Base-by-base conservation (phyloP, 2,797 vertebrate genomes). In the Melanitta fusca region DNA sequence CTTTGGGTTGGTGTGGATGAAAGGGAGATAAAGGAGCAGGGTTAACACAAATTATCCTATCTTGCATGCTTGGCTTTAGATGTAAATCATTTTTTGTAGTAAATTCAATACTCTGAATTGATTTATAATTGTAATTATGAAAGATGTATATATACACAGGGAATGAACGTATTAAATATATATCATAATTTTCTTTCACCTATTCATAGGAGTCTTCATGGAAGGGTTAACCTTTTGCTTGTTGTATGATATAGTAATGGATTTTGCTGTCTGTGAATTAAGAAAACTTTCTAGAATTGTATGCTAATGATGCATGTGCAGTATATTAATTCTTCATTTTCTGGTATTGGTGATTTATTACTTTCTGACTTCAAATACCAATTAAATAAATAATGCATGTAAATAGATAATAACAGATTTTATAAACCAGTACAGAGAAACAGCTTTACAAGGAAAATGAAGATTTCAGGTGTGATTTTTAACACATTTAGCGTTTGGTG, bases 381-480 rank as follows among this genome's bases (percentile, higher is more conserved):
- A 58, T 97, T 93, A 91, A 96, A 88, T 95, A 91, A 90, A 61
- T 90, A 91, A 90, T 79, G 11, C 39, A 39, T 39, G 13, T 39
- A 94, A 85, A 79, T 82, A 41, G 79, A 70, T 72, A 47, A 80
- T 91, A 89, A 69, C 70, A 94, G 78, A 65, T 91, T 95, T 96
- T 85, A 45, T 36, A 17, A 78, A 79, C 22, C 24, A 58, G 49
- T 83, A 85, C 65, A 62, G 45, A 80, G 81, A 72, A 91, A 62
- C 57, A 38, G 43, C 41, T 69, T 74, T 79, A 88, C 80, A 77
- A 74, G 80, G 62, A 65, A 94, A 95, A 88, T 84, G 77, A 81
- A 43, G 4, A 72, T 83, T 90, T 68, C 49, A 71, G 79, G 39
- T 71, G 80, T 83, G 84, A 83, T 95, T 47, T 38, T 39, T 72